Evolutionary conservation across 2,797 vertebrate species (phyloP), one percentile per base, ranked within the genome.

Genomic region (Premnoplex brunnescens): DNA sequence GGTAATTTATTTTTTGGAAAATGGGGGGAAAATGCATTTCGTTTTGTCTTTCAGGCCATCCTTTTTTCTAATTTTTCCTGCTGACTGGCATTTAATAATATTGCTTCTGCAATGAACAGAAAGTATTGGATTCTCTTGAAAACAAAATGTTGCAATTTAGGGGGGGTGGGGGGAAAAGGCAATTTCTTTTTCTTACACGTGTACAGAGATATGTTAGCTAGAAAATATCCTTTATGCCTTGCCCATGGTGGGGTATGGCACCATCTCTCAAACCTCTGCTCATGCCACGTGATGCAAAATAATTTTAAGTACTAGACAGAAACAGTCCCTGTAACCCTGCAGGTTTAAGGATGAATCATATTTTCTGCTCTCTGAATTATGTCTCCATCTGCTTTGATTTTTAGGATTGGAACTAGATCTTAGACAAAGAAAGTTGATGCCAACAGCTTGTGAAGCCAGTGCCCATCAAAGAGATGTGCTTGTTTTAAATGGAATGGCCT

Each of bases 1-100:
- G 88, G 71, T 64, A 86, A 88, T 95, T 92, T 92, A 84, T 90
- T 89, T 95, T 92, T 83, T 60, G 37, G 88, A 68, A 93, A 96
- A 93, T 39, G 49, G 74, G 13, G 55, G 24, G 17, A 32, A 91
- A 96, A 93, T 32, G 8, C 77, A 76, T 93, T 91, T 93, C 22
- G 63, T 93, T 88, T 79, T 60, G 30, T 90, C 78, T 89, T 92
- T 48, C 51, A 75, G 59, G 69, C 46, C 74, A 90, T 76, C 69
- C 32, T 86, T 91, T 91, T 91, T 89, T 80, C 89, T 83, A 89
- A 74, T 94, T 92, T 88, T 95, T 89, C 69, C 72, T 86, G 82
- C 51, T 59, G 22, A 89, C 66, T 92, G 73, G 66, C 79, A 86
- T 88, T 93, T 96, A 94, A 91, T 91, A 96, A 95, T 76, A 95